These are phyloP conservation scores for Hydractinia symbiolongicarpus DNA, from an alignment of 30 jellyfish, hydroid and myxozoan genomes.

Conservation along the genomic window DNA sequence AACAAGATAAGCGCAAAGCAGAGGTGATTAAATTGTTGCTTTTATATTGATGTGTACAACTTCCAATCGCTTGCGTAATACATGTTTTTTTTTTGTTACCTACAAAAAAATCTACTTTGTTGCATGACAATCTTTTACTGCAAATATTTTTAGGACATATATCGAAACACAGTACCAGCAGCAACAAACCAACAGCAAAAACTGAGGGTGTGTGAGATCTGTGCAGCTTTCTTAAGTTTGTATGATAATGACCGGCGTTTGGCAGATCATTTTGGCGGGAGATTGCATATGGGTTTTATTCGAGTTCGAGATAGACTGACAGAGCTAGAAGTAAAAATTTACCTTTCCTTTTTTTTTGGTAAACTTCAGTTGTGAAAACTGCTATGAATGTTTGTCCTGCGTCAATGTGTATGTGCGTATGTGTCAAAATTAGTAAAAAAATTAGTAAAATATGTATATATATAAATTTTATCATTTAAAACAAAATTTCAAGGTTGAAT, in stretches of 20 bases:
- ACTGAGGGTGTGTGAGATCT: conserved; percentile 92
- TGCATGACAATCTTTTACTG: neutral
- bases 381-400: no score
- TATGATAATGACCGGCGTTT: conserved; percentile 95
- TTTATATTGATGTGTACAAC: neutral
- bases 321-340: conserved; percentile 60
- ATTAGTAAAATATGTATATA: no score
- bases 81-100: neutral
- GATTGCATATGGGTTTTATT: conserved; percentile 96
- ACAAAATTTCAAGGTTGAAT: neutral
- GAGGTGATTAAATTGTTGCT: conserved; percentile 48
- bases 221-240: conserved; percentile 97
- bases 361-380: no score
- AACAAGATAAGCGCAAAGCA: conserved; percentile 81
- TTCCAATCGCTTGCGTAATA: neutral
- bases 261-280: conserved; percentile 99
- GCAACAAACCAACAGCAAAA: conserved; percentile 93
- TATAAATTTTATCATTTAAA: no score
- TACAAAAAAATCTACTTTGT: neutral
- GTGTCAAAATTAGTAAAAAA: no score
- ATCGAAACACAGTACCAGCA: conserved; percentile 83
- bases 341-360: neutral
- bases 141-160: conserved; percentile 52
- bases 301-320: conserved; percentile 75
- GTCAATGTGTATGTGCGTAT: no score